Percentiles rank a stretch among this genome's conserved stretches.
Evolutionary conservation across 2,797 vertebrate genomes (phyloP).

Genomic region (Chromis chromis): DNA sequence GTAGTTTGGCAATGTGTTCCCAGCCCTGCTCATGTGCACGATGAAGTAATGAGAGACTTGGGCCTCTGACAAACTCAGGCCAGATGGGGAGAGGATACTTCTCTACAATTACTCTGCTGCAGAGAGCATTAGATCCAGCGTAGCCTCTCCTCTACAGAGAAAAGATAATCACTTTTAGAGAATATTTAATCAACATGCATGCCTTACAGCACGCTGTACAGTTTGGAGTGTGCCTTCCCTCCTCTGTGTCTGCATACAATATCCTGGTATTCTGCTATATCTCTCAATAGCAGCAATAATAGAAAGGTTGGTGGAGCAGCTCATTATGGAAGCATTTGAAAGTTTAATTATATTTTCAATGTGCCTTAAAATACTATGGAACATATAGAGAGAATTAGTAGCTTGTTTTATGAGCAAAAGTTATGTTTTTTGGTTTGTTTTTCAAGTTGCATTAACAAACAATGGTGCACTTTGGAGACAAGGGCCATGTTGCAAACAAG

Average conservation of each 20-base stretch:
- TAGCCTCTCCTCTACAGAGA: constrained; percentile 52
- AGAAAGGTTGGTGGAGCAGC: neutral
- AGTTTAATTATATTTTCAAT: constrained; percentile 9
- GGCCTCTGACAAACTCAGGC: constrained; percentile 80
- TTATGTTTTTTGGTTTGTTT: too few species aligned
- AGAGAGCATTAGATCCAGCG: constrained; percentile 58
- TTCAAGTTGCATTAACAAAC: neutral
- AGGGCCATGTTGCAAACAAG: neutral
- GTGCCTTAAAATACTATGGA: neutral
- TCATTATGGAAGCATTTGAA: constrained; percentile 8
- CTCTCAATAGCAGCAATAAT: constrained; percentile 5
- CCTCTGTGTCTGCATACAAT: constrained; percentile 11
- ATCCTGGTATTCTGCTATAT: neutral
- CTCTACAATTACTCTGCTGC: constrained; percentile 71
- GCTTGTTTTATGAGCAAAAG: too few species aligned
- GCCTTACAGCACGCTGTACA: constrained; percentile 34
- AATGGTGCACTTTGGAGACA: neutral
- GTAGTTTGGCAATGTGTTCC: constrained; percentile 63
- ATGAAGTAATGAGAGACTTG: constrained; percentile 80
- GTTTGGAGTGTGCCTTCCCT: constrained; percentile 38
- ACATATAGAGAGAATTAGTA: neutral
- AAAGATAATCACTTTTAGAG: constrained; percentile 66
- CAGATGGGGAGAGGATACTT: constrained; percentile 81
- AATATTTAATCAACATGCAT: constrained; percentile 62
- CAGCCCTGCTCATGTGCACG: constrained; percentile 58